Percentiles rank a stretch among this genome's conserved stretches.
Conservation (phyloP, 2,888 invertebrate genomes). For the Lasiommata megera region DNA sequence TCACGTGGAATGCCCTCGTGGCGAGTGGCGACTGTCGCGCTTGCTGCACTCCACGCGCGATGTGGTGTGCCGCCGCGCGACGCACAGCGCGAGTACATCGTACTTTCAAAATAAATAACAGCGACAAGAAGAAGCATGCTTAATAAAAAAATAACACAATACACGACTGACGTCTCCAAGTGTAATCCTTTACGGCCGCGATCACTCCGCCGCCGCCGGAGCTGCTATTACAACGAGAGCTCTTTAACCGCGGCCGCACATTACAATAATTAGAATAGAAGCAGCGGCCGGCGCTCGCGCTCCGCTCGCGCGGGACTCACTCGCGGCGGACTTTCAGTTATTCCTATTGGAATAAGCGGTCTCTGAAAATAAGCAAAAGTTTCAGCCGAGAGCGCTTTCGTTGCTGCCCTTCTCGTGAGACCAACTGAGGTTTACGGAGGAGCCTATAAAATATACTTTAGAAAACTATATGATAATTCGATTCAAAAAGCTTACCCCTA, state of each 20-base stretch:
- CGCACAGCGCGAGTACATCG: too few species aligned
- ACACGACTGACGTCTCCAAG: not conserved
- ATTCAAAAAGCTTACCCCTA: too few species aligned
- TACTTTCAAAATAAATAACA: too few species aligned
- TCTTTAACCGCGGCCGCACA: not conserved
- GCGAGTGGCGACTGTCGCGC: too few species aligned
- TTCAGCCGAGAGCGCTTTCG: not conserved
- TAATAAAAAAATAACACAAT: not conserved
- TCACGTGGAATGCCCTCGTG: too few species aligned
- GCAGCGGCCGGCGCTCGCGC: not conserved
- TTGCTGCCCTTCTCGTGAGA: too few species aligned
- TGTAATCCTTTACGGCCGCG: not conserved
- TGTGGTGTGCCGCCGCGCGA: too few species aligned
- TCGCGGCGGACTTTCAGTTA: not conserved
- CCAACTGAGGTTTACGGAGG: too few species aligned
- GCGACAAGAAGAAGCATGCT: not conserved
- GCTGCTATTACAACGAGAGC: not conserved
- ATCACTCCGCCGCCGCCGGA: not conserved
- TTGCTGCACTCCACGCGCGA: too few species aligned
- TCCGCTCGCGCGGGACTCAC: not conserved
- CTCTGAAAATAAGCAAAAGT: not conserved
- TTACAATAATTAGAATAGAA: slow-evolving; percentile 7
- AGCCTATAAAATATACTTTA: too few species aligned
- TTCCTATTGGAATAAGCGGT: not conserved
- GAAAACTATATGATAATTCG: too few species aligned